Base-by-base conservation (phyloP, 2,113 vertebrate species). In the Indri indri region DNA sequence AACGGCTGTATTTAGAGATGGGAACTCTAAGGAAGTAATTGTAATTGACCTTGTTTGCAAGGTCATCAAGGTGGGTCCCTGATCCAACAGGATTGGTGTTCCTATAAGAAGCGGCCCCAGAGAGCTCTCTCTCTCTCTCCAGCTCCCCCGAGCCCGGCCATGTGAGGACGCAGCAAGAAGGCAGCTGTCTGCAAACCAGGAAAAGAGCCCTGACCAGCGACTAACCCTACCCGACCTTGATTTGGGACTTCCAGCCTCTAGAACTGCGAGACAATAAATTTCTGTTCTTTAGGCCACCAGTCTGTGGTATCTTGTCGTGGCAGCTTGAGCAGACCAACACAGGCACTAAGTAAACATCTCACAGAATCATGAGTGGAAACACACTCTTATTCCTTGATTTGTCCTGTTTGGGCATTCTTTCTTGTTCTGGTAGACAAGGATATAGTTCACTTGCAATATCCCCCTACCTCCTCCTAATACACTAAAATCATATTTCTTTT, bases 351-450 rank as follows among this genome's bases (percentile, higher is more conserved):
- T 10, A 32, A 66, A 27, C 10, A 2, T 13, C 71, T 68, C 63
- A 25, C 37, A 18, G 45, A 73, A 37, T 0, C 4, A 18, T 2
- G 40, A 16, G 4, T 8, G 1, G 65, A 17, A 32, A 74, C 73
- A 30, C 0, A 0, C 45, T 0, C 1, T 7, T 4, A 2, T 37
- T 6, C 11, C 17, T 30, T 0, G 14, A 14, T 34, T n/a, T 22
- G 4, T n/a, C 71, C 8, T 6, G 1, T 22, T 66, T 1, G 3
- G 3, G 25, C 14, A 3, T 13, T 6, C 2, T 1, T 32, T 54
- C 94, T 32, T 11, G 18, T 9, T 65, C 87, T 23, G 70, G 22
- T 2, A 0, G 63, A 17, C 17, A 23, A 70, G 52, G 45, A 0
- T 11, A 2, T 14, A 11, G 47, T 45, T 47, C 27, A 11, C 9